A percentile compares a stretch with the other conserved stretches of the same genome.
These are phyloP conservation scores for Phodopus roborovskii DNA, from an alignment of 2,113 vertebrate genomes.

Conservation along the genomic window DNA sequence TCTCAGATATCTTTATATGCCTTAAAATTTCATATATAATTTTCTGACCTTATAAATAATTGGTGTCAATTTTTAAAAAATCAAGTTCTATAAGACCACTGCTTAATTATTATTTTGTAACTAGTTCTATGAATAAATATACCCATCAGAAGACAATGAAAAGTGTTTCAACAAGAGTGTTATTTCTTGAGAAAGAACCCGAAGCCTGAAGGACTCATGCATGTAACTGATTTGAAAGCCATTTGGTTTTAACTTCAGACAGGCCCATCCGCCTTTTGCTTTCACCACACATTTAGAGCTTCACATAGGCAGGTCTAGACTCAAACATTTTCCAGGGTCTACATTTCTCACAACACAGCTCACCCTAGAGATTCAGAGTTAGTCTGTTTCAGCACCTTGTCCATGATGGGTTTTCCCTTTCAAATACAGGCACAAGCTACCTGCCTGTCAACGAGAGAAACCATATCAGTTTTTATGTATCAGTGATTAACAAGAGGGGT, in stretches of 20 bases:
- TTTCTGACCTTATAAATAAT: slow-evolving; percentile 32
- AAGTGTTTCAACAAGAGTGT: slow-evolving; percentile 32
- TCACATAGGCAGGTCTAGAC: neutral
- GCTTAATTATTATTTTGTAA: neutral
- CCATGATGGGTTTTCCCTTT: neutral
- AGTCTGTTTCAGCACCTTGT: neutral
- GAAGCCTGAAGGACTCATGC: slow-evolving; percentile 41
- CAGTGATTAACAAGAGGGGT: neutral
- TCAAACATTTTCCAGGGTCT: neutral
- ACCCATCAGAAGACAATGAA: slow-evolving; percentile 18
- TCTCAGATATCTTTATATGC: slow-evolving; percentile 1
- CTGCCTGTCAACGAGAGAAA: slow-evolving; percentile 22
- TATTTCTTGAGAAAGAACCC: slow-evolving; percentile 59
- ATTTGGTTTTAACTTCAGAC: slow-evolving; percentile 36
- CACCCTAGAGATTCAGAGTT: neutral
- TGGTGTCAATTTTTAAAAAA: slow-evolving; percentile 51
- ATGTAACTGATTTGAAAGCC: slow-evolving; percentile 49
- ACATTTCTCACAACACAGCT: neutral
- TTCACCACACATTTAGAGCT: neutral
- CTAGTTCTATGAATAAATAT: neutral
- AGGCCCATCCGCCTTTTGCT: neutral
- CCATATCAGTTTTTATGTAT: neutral
- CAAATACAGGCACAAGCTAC: neutral
- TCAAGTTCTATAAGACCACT: slow-evolving; percentile 14
- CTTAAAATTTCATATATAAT: slow-evolving; percentile 32